Conservation (phyloP, 2,113 vertebrate species). For the Gasterosteus nipponicus region DNA sequence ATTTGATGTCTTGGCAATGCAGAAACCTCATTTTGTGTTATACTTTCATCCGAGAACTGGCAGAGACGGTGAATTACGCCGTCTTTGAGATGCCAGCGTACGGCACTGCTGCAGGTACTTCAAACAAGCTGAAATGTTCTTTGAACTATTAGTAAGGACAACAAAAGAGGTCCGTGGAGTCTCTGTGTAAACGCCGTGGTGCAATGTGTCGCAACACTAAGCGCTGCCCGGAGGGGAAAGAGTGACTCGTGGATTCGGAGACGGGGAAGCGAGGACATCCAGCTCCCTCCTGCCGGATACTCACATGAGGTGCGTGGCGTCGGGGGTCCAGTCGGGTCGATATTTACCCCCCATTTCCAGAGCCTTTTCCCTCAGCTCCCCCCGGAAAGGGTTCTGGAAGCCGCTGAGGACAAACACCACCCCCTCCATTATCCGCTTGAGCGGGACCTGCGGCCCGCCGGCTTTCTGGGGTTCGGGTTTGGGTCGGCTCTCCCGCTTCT, state of each 20-base stretch:
- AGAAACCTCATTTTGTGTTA: slow-evolving; percentile 1
- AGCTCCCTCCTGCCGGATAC: slow-evolving; percentile 35
- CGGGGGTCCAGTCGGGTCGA: slow-evolving; percentile 87
- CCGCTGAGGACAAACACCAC: slow-evolving; percentile 92
- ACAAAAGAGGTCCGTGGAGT: neutral
- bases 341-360: slow-evolving; percentile 91
- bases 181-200: neutral
- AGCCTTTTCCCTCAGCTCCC: slow-evolving; percentile 90
- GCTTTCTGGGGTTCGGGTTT: slow-evolving; percentile 58
- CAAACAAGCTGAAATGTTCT: neutral
- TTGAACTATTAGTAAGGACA: neutral
- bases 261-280: neutral
- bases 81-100: neutral
- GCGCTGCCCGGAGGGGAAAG: neutral
- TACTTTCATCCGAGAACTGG: neutral
- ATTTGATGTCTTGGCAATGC: neutral
- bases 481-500: slow-evolving; percentile 60
- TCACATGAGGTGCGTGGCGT: slow-evolving; percentile 92
- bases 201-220: neutral
- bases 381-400: slow-evolving; percentile 92
- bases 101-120: neutral
- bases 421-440: slow-evolving; percentile 83
- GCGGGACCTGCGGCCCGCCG: slow-evolving; percentile 61
- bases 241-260: neutral
- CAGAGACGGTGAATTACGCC: neutral